Evolutionary conservation across 92 coral and sea anemone species (phyloP), one percentile per base, ranked within the genome.

Genomic region (Epizoanthus stellaris): DNA sequence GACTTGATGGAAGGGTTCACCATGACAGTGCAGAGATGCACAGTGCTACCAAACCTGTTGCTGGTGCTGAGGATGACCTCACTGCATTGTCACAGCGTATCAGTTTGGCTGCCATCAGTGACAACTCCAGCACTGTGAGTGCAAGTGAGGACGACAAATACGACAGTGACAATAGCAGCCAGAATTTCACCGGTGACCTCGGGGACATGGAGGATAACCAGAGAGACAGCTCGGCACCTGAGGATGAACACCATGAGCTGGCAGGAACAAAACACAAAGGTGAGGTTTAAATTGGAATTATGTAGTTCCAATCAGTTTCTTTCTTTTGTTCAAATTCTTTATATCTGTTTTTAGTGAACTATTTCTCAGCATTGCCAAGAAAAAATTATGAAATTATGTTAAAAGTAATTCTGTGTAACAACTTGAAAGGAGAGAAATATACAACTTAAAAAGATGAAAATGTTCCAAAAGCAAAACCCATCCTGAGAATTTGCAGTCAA

Each of bases 111-210:
- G 89, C 91, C 0, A n/a, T 86, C 19, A 86, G 94, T 57, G 98
- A 96, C 16, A 84, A 86, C 36, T 84, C 72, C 20, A 73, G 92
- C 69, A 76, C 88, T 0, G 80, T 77, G 43, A 88, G 91, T 23
- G 85, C 82, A 7, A 92, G 93, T 73, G 87, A 73, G 23, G 91
- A 94, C 45, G 90, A 89, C 9, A 91, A 93, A 77, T 88, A 87
- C 64, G 84, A 91, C 80, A 95, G 98, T 77, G 98, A 97, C 21
- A 93, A 90, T 10, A 96, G 98, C 61, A 96, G 98, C 61, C 96
- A 81, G 56, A 93, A 95, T 64, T 70, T 88, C 21, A 87, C 88
- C 17, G 91, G 96, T 47, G 97, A 95, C 56, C 65, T 91, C 56
- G 98, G 95, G 39, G 94, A 91, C 17, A 15, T 85, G 85, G 92